phyloP scores from a whole-genome alignment of 2,797 vertebrate species.

The Enteromius paludinosus region DNA sequence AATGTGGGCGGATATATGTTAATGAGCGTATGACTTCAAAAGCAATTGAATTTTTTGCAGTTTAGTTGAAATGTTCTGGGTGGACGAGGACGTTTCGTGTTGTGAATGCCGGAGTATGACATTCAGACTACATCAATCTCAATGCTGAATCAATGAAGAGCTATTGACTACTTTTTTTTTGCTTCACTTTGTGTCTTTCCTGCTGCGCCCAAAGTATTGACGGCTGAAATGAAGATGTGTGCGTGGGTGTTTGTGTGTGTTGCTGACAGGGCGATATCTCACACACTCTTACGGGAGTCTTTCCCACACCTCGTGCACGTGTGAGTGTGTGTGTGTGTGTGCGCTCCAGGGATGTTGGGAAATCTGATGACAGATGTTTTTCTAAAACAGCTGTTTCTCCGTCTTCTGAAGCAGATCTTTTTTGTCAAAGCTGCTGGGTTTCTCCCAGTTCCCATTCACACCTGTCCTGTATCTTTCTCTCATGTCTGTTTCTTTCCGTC shows the following conservation, averaged over 20 bases:
- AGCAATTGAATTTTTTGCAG: neutral
- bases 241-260: slow-evolving; percentile 23
- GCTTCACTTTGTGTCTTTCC: slow-evolving; percentile 21
- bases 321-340: slow-evolving; percentile 6
- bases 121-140: slow-evolving; percentile 1
- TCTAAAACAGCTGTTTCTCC: slow-evolving; percentile 14
- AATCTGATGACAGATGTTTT: slow-evolving; percentile 39
- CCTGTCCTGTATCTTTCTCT: slow-evolving; percentile 4
- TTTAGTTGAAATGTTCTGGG: neutral
- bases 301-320: slow-evolving; percentile 13
- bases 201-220: slow-evolving; percentile 23
- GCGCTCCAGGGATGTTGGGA: slow-evolving; percentile 22
- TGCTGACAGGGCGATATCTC: slow-evolving; percentile 48
- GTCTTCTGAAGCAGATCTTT: slow-evolving; percentile 15
- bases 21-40: neutral
- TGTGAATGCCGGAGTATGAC: neutral
- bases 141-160: neutral
- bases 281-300: slow-evolving; percentile 24
- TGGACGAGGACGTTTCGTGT: neutral
- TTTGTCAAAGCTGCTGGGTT: slow-evolving; percentile 27
- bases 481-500: neutral
- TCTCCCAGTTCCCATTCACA: slow-evolving; percentile 32
- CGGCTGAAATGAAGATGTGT: slow-evolving; percentile 35
- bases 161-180: neutral
- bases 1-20: neutral